These are phyloP conservation scores for Ectemnius lituratus DNA, from an alignment of 2,888 invertebrate genomes.

Conservation along the genomic window DNA sequence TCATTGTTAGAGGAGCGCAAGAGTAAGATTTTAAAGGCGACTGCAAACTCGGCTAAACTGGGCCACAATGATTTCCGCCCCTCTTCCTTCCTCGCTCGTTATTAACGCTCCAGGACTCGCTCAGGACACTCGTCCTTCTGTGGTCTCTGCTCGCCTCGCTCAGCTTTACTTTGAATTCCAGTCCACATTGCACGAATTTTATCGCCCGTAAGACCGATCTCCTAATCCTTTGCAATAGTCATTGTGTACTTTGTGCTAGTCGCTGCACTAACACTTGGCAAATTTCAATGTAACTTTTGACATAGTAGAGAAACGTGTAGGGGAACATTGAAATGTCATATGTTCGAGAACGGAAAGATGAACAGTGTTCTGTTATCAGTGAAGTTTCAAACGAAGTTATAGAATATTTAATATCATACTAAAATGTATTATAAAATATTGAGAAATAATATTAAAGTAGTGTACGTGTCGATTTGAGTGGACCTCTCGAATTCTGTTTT, in stretches of 20 bases:
- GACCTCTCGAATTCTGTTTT: too few species aligned
- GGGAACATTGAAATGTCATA: too few species aligned
- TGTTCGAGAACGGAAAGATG: too few species aligned
- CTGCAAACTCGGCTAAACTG: constrained; percentile 50
- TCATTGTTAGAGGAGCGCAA: neutral
- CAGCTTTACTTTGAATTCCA: constrained; percentile 22
- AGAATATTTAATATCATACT: too few species aligned
- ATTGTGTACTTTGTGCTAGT: constrained; percentile 8
- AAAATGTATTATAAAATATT: too few species aligned
- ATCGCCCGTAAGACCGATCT: neutral
- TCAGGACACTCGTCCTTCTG: constrained; percentile 15
- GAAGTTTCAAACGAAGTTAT: too few species aligned
- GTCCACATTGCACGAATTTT: neutral
- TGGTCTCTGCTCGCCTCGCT: too few species aligned
- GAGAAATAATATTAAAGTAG: too few species aligned
- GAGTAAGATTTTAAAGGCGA: constrained; percentile 50
- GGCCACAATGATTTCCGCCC: constrained; percentile 39
- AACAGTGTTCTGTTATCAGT: too few species aligned
- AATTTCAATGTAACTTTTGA: too few species aligned
- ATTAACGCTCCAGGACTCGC: constrained; percentile 45
- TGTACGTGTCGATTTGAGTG: too few species aligned
- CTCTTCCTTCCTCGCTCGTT: constrained; percentile 37
- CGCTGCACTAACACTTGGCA: neutral
- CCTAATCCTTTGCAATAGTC: neutral
- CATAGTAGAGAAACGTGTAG: too few species aligned